Percentiles rank a stretch among this genome's conserved stretches.
Evolutionary conservation across 2,113 vertebrate genomes (phyloP).

Genomic region (Tiliqua scincoides): DNA sequence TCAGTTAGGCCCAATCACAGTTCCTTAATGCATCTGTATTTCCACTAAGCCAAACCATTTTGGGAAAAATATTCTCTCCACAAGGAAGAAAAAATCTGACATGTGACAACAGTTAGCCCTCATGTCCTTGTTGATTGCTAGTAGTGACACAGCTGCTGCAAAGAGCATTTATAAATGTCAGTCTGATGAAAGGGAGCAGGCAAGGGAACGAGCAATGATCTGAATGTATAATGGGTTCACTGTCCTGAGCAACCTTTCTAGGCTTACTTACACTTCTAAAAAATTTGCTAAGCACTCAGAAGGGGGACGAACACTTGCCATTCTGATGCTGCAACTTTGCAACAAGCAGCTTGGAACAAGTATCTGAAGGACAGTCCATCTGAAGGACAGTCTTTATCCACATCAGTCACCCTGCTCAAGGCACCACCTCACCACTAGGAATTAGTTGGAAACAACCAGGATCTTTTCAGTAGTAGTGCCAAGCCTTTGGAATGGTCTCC

Average conservation of each 20-base stretch:
- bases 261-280: not conserved
- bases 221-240: not conserved
- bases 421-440: no score
- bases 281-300: not conserved
- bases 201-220: not conserved
- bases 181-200: not conserved
- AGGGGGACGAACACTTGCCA: not conserved
- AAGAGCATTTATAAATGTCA: not conserved
- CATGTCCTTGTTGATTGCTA: not conserved
- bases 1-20: not conserved
- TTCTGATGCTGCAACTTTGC: not conserved
- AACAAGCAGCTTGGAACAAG: not conserved
- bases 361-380: not conserved
- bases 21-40: not conserved
- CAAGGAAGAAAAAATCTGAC: not conserved
- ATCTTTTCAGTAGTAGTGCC: not conserved
- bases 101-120: not conserved
- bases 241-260: not conserved
- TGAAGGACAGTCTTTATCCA: no score
- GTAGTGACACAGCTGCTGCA: not conserved
- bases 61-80: not conserved
- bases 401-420: not conserved
- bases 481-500: not conserved
- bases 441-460: no score
- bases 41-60: not conserved